Base-by-base conservation (phyloP, 2,113 vertebrate genomes). In the Embiotoca jacksoni region DNA sequence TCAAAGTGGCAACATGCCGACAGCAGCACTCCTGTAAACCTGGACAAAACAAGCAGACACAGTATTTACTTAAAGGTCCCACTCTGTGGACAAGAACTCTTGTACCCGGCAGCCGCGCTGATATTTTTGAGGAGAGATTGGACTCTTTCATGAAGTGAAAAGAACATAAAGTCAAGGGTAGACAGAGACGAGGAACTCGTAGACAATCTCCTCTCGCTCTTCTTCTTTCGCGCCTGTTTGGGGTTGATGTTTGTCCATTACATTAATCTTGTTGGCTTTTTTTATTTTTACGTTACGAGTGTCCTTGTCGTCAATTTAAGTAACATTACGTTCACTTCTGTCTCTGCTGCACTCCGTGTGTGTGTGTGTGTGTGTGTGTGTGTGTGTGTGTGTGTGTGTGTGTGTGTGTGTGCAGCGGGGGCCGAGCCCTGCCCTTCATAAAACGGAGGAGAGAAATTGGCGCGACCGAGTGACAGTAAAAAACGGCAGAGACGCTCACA, bases 71-170 rank as follows among this genome's bases (percentile, higher is more conserved):
- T 33, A 47, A 81, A 82, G 77, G 75, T 80, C 67, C 44, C 16
- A 46, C 62, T 52, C 60, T 44, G 66, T 44, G 66, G 69, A 83
- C 57, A 79, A 75, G 82, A 75, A n/a, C 60, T 11, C 35, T 65
- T 67, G 59, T 60, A 44, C 37, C 32, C 8, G 15, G 64, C 66
- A 80, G 57, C 62, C 53, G 65, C 68, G 78, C 72, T 81, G 72
- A 83, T 61, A 72, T 69, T 82, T 76, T 58, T 46, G 44, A 85
- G 33, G 30, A 50, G 59, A 70, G 14, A 73, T 68, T 75, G 68
- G 52, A 65, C 55, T 89, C 77, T 88, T 91, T 88, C 74, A 90
- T 65, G 70, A 69, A 78, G 66, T 75, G 71, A 72, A 82, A 84
- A 80, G 59, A 82, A 82, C 63, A 75, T 50, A 69, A 82, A 89